phyloP scores from a whole-genome alignment of 35 echinoderm and acorn worm genomes.

The Ophioderma brevispina region DNA sequence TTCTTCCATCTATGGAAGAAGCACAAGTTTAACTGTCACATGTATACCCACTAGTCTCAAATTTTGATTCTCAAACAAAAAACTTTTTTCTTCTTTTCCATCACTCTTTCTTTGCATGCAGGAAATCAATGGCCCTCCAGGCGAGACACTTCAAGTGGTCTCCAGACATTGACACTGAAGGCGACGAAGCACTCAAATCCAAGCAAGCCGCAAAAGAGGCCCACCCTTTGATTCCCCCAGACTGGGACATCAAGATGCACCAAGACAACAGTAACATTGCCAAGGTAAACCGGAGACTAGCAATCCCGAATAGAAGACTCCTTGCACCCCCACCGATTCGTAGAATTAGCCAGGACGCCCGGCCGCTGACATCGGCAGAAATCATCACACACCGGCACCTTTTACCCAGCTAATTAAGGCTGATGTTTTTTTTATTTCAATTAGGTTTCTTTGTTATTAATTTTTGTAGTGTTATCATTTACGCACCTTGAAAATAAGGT shows the following conservation, averaged over 20 bases:
- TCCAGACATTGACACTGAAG: slow-evolving; percentile 81
- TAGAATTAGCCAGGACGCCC: slow-evolving; percentile 43
- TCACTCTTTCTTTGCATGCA: slow-evolving; percentile 16
- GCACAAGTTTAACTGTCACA: too few relatives aligned
- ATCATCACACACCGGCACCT: slow-evolving; percentile 17
- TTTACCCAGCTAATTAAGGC: not conserved
- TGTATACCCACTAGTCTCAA: too few relatives aligned
- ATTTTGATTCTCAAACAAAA: too few relatives aligned
- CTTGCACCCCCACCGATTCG: slow-evolving; percentile 32
- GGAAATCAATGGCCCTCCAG: slow-evolving; percentile 74
- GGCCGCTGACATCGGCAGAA: slow-evolving; percentile 36
- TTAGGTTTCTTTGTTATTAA: not conserved
- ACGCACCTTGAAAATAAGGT: not conserved
- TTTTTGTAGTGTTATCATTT: not conserved
- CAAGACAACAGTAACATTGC: not conserved
- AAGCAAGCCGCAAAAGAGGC: not conserved
- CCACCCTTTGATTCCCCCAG: not conserved
- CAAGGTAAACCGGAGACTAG: slow-evolving; percentile 15
- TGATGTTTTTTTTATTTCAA: not conserved
- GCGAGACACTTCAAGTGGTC: slow-evolving; percentile 75
- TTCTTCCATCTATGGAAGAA: too few relatives aligned
- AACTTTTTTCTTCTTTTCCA: not conserved
- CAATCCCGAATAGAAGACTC: not conserved
- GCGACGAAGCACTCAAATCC: slow-evolving; percentile 12
- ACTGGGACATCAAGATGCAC: slow-evolving; percentile 31